Evolutionary conservation across 1,140 invertebrate species (phyloP).

Genomic region (Bombus ignitus): DNA sequence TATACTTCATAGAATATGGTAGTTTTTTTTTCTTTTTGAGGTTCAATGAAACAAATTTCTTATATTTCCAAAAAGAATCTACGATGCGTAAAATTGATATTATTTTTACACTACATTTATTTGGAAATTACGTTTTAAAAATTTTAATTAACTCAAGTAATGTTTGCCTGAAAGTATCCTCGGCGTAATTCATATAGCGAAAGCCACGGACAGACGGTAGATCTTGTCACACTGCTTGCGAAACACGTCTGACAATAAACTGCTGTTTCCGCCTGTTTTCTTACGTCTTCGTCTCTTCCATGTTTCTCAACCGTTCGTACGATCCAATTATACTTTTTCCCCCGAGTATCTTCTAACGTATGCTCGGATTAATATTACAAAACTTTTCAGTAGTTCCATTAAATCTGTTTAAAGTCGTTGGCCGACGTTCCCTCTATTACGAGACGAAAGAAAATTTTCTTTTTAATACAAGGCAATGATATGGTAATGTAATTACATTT

Average conservation of each 20-base stretch:
- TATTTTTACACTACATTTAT: not conserved
- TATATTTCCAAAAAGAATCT: not conserved
- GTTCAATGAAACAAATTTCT: too few relatives aligned
- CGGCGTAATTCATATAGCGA: not conserved
- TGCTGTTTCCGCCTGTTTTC: not conserved
- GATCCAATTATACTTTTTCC: not conserved
- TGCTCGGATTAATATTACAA: not conserved
- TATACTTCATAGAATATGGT: not conserved
- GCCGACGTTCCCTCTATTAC: not conserved
- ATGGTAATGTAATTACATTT: not conserved
- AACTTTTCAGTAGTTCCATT: not conserved
- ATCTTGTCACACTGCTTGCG: too few relatives aligned
- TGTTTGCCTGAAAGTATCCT: not conserved
- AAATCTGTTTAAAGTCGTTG: not conserved
- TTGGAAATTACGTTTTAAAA: not conserved
- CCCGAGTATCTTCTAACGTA: not conserved
- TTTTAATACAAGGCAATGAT: not conserved
- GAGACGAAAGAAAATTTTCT: not conserved
- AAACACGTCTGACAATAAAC: not conserved
- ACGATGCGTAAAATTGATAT: too few relatives aligned
- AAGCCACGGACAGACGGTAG: not conserved
- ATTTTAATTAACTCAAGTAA: not conserved
- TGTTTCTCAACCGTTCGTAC: not conserved
- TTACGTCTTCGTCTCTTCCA: not conserved
- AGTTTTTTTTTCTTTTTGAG: not conserved